These are phyloP conservation scores for Cheilosia vulpina DNA, from an alignment of 2,888 invertebrate genomes.

Conservation along the genomic window DNA sequence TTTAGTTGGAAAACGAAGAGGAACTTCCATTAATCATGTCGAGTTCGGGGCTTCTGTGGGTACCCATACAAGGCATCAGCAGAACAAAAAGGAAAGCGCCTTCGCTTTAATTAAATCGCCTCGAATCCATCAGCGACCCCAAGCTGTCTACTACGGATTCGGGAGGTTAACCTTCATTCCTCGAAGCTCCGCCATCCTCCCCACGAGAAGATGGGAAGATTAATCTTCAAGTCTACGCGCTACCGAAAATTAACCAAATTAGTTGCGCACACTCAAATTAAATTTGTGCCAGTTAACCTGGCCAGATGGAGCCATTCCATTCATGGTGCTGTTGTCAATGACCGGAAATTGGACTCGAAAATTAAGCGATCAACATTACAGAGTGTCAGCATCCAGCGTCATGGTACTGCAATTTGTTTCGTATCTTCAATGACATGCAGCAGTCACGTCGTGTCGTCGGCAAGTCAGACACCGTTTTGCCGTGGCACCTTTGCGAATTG, in stretches of 20 bases:
- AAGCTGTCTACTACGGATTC: conserved; percentile 61
- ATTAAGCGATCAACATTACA: conserved; percentile 26
- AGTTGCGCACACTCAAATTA: conserved; percentile 68
- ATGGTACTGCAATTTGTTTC: conserved; percentile 43
- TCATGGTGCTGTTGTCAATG: conserved; percentile 48
- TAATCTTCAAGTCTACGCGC: conserved; percentile 76
- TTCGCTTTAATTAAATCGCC: conserved; percentile 72
- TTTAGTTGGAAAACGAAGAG: conserved; percentile 52
- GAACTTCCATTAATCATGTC: conserved; percentile 71
- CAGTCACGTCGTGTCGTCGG: not conserved
- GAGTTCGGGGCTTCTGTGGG: conserved; percentile 67
- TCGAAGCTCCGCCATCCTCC: conserved; percentile 21
- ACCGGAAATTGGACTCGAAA: conserved; percentile 58
- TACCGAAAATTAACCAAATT: conserved; percentile 81
- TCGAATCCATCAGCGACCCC: conserved; percentile 69
- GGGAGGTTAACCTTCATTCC: conserved; percentile 30
- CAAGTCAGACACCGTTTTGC: not conserved
- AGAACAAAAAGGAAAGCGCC: conserved; percentile 56
- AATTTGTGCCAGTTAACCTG: conserved; percentile 60
- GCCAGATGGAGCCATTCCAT: conserved; percentile 20
- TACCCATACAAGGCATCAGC: conserved; percentile 4
- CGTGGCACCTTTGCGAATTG: conserved; percentile 11
- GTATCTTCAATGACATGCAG: conserved; percentile 3
- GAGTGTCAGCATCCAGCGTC: not conserved
- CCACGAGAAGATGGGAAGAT: conserved; percentile 30